A percentile compares a stretch with the other conserved stretches of the same genome.
These are phyloP conservation scores for Crioceris asparagi DNA, from an alignment of 2,888 invertebrate genomes.

Conservation along the genomic window DNA sequence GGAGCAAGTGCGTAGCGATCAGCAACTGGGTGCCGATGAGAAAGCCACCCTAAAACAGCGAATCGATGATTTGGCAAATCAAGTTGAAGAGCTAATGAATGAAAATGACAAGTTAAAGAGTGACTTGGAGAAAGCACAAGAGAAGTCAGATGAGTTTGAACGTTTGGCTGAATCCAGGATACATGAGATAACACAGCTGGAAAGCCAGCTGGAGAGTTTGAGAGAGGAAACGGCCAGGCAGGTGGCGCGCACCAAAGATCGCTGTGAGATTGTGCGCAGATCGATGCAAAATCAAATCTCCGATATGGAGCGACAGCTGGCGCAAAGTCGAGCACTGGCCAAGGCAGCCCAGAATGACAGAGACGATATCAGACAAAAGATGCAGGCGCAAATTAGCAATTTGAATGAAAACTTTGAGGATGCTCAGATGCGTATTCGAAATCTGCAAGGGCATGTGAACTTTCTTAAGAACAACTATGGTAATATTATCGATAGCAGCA, in stretches of 20 bases:
- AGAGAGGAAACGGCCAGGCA: constrained; percentile 59
- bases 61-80: constrained; percentile 30
- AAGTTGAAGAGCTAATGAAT: constrained; percentile 30
- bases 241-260: constrained; percentile 52
- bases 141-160: constrained; percentile 46
- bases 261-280: constrained; percentile 50
- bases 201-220: constrained; percentile 53
- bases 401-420: constrained; percentile 58
- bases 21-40: constrained; percentile 40
- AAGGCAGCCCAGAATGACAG: constrained; percentile 55
- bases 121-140: constrained; percentile 44
- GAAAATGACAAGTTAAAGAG: constrained; percentile 29
- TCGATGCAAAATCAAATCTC: constrained; percentile 53
- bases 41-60: constrained; percentile 33
- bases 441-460: constrained; percentile 52
- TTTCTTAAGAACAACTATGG: constrained; percentile 44
- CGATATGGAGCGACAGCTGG: constrained; percentile 56
- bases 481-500: constrained; percentile 22
- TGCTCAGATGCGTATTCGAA: constrained; percentile 52
- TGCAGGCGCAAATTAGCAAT: constrained; percentile 56
- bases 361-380: constrained; percentile 57
- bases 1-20: constrained; percentile 44
- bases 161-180: constrained; percentile 54
- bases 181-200: constrained; percentile 55
- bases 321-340: constrained; percentile 52